Conservation (phyloP, 2,113 vertebrate genomes). For the Lamprologus ornatipinnis region DNA sequence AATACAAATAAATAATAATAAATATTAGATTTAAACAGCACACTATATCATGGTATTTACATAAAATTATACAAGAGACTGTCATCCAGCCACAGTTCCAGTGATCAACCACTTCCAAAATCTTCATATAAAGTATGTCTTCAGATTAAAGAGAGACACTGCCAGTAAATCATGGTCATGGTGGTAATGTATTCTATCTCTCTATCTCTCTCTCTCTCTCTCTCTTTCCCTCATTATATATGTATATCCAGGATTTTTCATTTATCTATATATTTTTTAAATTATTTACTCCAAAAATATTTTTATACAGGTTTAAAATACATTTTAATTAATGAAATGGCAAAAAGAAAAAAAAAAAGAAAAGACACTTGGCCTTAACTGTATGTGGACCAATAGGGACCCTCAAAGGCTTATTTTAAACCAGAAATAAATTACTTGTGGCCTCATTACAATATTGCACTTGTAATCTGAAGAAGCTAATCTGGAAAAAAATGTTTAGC, state of each 20-base stretch:
- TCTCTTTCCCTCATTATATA: not conserved
- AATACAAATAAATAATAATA: not conserved
- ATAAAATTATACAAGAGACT: not conserved
- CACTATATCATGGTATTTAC: not conserved
- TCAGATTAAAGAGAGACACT: not conserved
- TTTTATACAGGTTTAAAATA: not conserved
- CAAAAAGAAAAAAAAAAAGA: not conserved
- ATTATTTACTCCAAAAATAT: not conserved
- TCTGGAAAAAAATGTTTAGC: not conserved
- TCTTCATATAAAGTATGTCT: not conserved
- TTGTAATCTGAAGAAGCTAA: not conserved
- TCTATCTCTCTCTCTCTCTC: not conserved
- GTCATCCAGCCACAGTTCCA: not conserved
- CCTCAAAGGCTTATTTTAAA: not conserved
- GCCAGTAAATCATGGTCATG: not conserved
- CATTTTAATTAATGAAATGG: not conserved
- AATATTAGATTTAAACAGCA: not conserved
- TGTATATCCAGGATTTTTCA: not conserved
- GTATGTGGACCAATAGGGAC: not conserved
- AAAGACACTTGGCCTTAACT: not conserved
- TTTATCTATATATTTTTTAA: not conserved
- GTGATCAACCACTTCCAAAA: not conserved
- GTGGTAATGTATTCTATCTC: not conserved
- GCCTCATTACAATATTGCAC: not conserved
- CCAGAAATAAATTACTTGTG: not conserved